A percentile compares a stretch with the other conserved stretches of the same genome.
phyloP scores from a whole-genome alignment of 2,113 vertebrate species.

The Seriola rivoliana region DNA sequence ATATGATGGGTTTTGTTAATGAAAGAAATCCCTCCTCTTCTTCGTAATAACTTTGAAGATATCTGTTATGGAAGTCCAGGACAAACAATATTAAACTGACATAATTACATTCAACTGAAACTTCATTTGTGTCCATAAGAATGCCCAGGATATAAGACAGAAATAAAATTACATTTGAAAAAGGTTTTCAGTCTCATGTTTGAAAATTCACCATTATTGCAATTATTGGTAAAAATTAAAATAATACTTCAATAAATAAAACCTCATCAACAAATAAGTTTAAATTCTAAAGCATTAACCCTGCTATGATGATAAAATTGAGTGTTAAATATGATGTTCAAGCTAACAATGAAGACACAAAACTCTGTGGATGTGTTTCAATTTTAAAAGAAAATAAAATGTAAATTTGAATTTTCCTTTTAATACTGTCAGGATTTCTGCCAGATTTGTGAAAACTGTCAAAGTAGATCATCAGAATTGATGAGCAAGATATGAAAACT shows the following conservation, averaged over 20 bases:
- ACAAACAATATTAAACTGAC: slow-evolving; percentile 7
- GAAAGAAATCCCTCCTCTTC: slow-evolving; percentile 21
- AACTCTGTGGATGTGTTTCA: neutral
- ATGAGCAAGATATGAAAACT: neutral
- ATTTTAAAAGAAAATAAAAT: neutral
- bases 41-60: slow-evolving; percentile 19
- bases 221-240: neutral
- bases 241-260: neutral
- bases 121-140: neutral
- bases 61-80: neutral
- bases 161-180: neutral
- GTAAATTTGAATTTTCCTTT: neutral
- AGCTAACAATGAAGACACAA: neutral
- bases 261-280: neutral
- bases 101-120: slow-evolving; percentile 9
- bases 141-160: neutral
- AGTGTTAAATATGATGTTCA: neutral
- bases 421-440: neutral
- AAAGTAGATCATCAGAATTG: neutral
- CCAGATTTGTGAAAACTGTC: neutral
- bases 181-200: neutral
- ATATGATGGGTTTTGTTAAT: slow-evolving; percentile 38
- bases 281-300: too few species aligned
- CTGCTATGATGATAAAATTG: neutral
- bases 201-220: neutral